These are phyloP conservation scores for Lamellibrachia satsuma DNA, from an alignment of 2,888 invertebrate species.

Conservation along the genomic window DNA sequence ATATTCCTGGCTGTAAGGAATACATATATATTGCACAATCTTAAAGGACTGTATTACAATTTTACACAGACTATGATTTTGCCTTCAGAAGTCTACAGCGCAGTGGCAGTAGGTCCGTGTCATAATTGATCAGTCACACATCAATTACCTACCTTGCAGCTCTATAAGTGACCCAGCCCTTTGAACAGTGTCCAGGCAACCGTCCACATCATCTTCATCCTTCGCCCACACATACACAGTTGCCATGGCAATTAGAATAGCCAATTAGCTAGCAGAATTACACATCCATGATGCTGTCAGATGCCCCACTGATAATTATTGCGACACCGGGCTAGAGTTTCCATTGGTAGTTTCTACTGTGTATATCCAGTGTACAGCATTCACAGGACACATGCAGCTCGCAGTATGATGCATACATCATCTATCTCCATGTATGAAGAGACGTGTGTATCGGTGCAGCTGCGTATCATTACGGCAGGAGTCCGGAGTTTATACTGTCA, in stretches of 20 bases:
- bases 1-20: too few relatives aligned
- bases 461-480: not conserved
- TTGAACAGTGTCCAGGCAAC: not conserved
- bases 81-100: not conserved
- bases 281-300: not conserved
- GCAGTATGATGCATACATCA: not conserved
- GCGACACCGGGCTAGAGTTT: not conserved
- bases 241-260: not conserved
- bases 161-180: constrained; percentile 6
- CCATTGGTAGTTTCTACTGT: not conserved
- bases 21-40: not conserved
- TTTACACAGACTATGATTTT: not conserved
- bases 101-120: not conserved
- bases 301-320: not conserved
- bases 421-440: not conserved
- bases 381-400: not conserved
- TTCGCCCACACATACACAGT: not conserved
- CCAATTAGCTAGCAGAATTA: not conserved
- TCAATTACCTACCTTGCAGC: not conserved
- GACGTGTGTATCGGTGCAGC: not conserved
- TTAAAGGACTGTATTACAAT: too few relatives aligned
- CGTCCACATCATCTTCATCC: not conserved
- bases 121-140: not conserved
- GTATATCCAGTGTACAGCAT: not conserved
- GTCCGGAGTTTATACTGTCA: not conserved